Evolutionary conservation across 2,888 invertebrate genomes (phyloP), one percentile per base, ranked within the genome.

Genomic region (Agrilus cyanescens): DNA sequence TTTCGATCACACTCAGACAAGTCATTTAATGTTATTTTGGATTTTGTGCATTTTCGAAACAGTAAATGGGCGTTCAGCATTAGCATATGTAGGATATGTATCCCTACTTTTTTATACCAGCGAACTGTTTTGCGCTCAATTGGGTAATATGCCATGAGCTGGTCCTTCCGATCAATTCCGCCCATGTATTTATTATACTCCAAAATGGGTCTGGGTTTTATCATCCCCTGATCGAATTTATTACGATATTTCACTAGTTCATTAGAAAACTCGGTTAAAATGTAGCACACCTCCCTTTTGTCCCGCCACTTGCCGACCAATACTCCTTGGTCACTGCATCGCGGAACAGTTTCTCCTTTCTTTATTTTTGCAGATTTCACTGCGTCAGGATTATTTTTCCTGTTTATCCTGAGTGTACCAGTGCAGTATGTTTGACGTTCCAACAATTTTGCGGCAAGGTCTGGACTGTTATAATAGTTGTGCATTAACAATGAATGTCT

Each of bases 401-500:
- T 4, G 3, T 32, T 10, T 15, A n/a, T 10, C 2, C 33, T 15
- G 2, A 40, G 32, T 7, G 40, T 40, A 4, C 40, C 32, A 1
- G 40, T 40, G 5, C 18, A 40, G 12, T 18, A 33, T n/a, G 34
- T 40, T 33, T 40, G 6, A 4, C 34, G 7, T 6, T 25, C 3
- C n/a, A 16, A 8, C 4, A 40, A n/a, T 12, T 10, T 13, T 2
- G 6, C 16, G 8, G 36, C 14, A 12, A 41, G 15, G n/a, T 25
- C 31, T 5, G 18, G 15, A 16, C 13, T 25, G 36, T 41, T 37
- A 34, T 41, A 49, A 33, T 31, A 55, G 37, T 53, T 55, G 35
- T 54, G 50, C 36, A 55, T 29, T 37, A 48, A 56, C n/a, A 55
- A 3, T 4, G 49, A 33, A 48, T 54, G 53, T 3, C 51, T 53